phyloP scores from a whole-genome alignment of 2,888 invertebrate genomes.

The Sphaerophoria rueppellii region DNA sequence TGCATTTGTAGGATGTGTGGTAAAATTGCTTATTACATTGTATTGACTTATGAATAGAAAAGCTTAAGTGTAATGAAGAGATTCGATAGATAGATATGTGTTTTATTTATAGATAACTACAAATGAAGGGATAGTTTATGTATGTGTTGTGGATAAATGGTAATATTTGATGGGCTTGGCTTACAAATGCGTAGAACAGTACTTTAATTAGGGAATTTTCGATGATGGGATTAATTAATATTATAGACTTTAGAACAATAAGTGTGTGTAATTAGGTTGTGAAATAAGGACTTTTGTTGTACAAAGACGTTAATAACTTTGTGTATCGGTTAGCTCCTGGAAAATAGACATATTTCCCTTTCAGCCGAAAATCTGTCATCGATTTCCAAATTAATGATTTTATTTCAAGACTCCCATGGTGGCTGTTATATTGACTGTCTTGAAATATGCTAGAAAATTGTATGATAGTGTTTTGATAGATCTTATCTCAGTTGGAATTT shows the following conservation, averaged over 20 bases:
- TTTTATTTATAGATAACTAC: not conserved
- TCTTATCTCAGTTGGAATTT: too few relatives aligned
- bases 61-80: slow-evolving; percentile 65
- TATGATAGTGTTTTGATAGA: too few relatives aligned
- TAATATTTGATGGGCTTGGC: not conserved
- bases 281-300: too few relatives aligned
- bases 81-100: slow-evolving; percentile 18
- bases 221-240: slow-evolving; percentile 22
- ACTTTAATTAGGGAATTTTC: slow-evolving; percentile 48
- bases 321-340: too few relatives aligned
- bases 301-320: too few relatives aligned
- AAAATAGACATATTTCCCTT: too few relatives aligned
- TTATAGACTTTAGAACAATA: slow-evolving; percentile 15
- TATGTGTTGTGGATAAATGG: not conserved
- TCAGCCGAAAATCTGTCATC: too few relatives aligned
- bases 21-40: slow-evolving; percentile 62
- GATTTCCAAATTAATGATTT: too few relatives aligned
- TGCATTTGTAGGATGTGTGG: slow-evolving; percentile 56
- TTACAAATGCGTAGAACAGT: slow-evolving; percentile 53
- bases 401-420: too few relatives aligned
- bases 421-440: too few relatives aligned
- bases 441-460: too few relatives aligned
- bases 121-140: slow-evolving; percentile 10
- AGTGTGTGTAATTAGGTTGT: slow-evolving; percentile 11
- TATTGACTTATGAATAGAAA: slow-evolving; percentile 69